Base-by-base conservation (phyloP, 23 tunicate genomes). In the Trididemnum clinides region DNA sequence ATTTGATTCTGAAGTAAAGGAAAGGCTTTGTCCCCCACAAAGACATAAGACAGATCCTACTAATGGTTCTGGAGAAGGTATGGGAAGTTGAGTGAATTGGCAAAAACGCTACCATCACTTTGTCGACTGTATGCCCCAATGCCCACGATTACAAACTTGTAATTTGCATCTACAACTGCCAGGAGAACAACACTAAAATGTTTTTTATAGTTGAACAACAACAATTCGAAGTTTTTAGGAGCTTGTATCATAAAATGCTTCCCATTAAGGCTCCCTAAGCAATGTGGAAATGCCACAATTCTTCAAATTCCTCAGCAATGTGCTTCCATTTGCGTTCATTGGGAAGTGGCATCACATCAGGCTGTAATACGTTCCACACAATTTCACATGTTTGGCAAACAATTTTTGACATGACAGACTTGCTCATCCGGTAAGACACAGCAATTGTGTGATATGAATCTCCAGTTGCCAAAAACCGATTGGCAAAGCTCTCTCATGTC, bases 281-380 rank as follows among this genome's bases (percentile, higher is more conserved):
- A 86, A 27, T 59, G 76, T n/a, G 89, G 89, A 62, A 86, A 86
- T 77, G 76, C 88, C 88, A 71, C 15, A 31, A 21, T 31, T 35
- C 0, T 27, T 70, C 37, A 70, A 6, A 70, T 31, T 70, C 38
- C 12, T 28, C 3, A 12, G 77, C 36, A 5, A 70, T 70, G n/a
- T 70, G 12, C 38, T 50, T 23, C 88, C 88, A 84, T 31, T 27
- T 15, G n/a, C 28, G 12, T 20, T 27, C 19, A 29, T 28, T 57
- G 10, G 85, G 74, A 30, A 64, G 10, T 39, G 30, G 63, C 76
- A 86, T 30, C 22, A 33, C 57, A 0, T 28, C 39, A 28, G 84
- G 89, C 33, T 76, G 83, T 18, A 77, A 36, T 18, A 35, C 64
- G 22, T 54, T 28, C 89, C 89, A 86, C 28, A 86, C 18, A 25